phyloP scores from a whole-genome alignment of 2,113 vertebrate species.

The Entelurus aequoreus region DNA sequence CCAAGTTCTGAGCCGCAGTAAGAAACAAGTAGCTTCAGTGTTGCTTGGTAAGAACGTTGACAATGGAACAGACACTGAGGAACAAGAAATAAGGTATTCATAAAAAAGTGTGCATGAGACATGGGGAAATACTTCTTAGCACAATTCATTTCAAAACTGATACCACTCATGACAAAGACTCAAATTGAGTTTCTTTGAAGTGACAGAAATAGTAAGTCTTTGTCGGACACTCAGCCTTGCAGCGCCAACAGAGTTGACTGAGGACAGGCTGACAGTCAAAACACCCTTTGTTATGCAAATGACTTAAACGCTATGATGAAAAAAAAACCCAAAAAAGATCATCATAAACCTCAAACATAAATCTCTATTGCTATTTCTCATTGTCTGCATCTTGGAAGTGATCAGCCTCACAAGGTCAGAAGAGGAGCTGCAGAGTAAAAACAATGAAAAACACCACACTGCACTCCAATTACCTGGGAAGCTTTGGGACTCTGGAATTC shows the following conservation, averaged over 20 bases:
- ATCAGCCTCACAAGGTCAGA: slow-evolving; percentile 54
- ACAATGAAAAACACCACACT: slow-evolving; percentile 22
- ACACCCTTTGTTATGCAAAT: slow-evolving; percentile 39
- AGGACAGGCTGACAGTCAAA: slow-evolving; percentile 22
- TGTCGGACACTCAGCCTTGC: slow-evolving; percentile 17
- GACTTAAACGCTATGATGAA: slow-evolving; percentile 19
- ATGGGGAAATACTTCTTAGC: slow-evolving; percentile 17
- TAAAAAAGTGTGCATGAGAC: slow-evolving; percentile 7
- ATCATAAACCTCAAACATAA: slow-evolving; percentile 28
- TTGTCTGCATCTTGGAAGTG: slow-evolving; percentile 30
- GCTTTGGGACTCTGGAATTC: slow-evolving; percentile 64
- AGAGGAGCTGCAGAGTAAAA: slow-evolving; percentile 43
- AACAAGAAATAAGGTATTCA: slow-evolving; percentile 4
- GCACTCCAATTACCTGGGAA: slow-evolving; percentile 63
- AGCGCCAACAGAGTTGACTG: slow-evolving; percentile 21
- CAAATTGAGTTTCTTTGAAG: slow-evolving; percentile 31
- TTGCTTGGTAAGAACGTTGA: neutral
- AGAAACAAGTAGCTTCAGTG: neutral
- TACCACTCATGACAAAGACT: slow-evolving; percentile 12
- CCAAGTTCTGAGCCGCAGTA: neutral
- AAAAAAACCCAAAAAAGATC: slow-evolving; percentile 16
- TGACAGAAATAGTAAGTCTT: slow-evolving; percentile 34
- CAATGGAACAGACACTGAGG: neutral
- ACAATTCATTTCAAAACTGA: slow-evolving; percentile 24
- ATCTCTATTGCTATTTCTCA: slow-evolving; percentile 6